Evolutionary conservation across 1,140 invertebrate genomes (phyloP).

Genomic region (Sogatella furcifera): DNA sequence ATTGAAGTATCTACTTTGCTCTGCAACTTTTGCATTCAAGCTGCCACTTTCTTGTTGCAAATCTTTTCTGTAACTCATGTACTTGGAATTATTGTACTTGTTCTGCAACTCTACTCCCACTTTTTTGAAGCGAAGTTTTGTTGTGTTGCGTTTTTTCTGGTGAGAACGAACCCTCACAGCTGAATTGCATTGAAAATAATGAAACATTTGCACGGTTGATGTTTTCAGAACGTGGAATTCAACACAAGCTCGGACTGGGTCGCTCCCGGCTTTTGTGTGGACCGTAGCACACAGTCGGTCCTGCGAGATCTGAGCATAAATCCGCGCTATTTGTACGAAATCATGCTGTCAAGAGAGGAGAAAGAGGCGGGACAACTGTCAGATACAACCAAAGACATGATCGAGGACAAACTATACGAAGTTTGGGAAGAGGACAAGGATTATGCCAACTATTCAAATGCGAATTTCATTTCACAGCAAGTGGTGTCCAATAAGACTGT

Average conservation of each 20-base stretch:
- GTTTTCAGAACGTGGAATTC: slow-evolving; percentile 34
- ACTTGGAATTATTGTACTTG: too few relatives aligned
- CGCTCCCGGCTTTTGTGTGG: slow-evolving; percentile 38
- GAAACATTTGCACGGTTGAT: neutral
- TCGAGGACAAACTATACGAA: neutral
- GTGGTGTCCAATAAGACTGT: slow-evolving; percentile 48
- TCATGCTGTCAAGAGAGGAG: slow-evolving; percentile 33
- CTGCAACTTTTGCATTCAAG: too few relatives aligned
- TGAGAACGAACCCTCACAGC: too few relatives aligned
- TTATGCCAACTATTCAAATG: neutral
- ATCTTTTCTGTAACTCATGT: too few relatives aligned
- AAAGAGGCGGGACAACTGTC: slow-evolving; percentile 31
- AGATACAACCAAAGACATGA: neutral
- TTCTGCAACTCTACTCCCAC: too few relatives aligned
- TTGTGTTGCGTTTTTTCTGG: too few relatives aligned
- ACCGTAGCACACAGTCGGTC: slow-evolving; percentile 18
- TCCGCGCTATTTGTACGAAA: slow-evolving; percentile 35
- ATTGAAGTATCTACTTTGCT: too few relatives aligned
- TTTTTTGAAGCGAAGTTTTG: too few relatives aligned
- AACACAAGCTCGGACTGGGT: slow-evolving; percentile 43
- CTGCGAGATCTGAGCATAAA: slow-evolving; percentile 23
- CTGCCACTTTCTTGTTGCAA: too few relatives aligned
- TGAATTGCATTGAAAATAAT: too few relatives aligned
- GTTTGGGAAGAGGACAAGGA: neutral
- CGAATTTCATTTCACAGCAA: slow-evolving; percentile 11